Conservation (phyloP, 2,797 vertebrate species). For the Orientallactaga sibirica region DNA sequence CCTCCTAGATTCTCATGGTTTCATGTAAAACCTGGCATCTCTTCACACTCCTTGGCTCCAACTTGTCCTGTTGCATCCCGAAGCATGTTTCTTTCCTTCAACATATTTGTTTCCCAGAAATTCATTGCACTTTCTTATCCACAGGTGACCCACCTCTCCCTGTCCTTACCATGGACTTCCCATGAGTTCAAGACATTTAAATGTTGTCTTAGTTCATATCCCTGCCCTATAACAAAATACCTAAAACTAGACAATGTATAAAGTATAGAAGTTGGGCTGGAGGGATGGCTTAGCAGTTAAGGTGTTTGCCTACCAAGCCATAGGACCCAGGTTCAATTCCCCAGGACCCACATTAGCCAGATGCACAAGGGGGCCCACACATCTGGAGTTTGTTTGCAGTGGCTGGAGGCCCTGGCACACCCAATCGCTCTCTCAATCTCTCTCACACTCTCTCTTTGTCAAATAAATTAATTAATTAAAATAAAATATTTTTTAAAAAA, state of each 20-base stretch:
- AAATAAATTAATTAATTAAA: too few species aligned
- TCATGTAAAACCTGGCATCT: not conserved
- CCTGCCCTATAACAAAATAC: not conserved
- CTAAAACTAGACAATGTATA: not conserved
- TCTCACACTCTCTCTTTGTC: too few species aligned
- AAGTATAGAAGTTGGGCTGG: not conserved
- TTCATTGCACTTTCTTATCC: not conserved
- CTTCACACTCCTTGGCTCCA: not conserved
- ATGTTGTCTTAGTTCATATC: not conserved
- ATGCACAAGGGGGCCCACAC: too few species aligned
- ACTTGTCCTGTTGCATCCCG: not conserved
- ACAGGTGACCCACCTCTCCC: not conserved
- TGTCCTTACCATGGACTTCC: not conserved
- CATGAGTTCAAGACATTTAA: not conserved
- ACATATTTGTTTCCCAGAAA: conserved; percentile 16
- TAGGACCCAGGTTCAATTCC: too few species aligned
- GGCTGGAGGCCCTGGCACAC: too few species aligned
- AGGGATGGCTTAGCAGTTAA: too few species aligned
- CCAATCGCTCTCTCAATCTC: too few species aligned
- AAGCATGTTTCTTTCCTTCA: not conserved
- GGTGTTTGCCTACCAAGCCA: too few species aligned
- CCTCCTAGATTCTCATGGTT: not conserved
- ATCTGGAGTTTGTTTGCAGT: too few species aligned
- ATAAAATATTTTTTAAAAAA: not conserved
- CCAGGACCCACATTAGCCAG: too few species aligned